Evolutionary conservation across 2,113 vertebrate genomes (phyloP), one percentile per base, ranked within the genome.

Genomic region (Pseudolaguvia tuberculata): DNA sequence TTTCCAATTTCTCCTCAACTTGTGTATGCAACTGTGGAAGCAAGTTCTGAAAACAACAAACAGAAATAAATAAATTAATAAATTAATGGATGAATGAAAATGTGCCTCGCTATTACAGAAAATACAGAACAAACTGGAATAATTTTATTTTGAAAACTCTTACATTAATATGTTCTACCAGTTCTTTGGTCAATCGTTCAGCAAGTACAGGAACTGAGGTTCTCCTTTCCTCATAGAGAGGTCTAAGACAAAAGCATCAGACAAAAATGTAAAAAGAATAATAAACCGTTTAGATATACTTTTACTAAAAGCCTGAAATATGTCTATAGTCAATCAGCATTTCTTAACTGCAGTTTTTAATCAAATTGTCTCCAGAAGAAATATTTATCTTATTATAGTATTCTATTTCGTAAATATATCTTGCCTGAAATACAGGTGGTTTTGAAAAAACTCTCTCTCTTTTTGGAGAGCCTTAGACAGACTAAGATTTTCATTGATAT

Each of bases 381-480:
- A n/a, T n/a, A n/a, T n/a, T n/a, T n/a, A n/a, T n/a, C n/a, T n/a
- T n/a, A n/a, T n/a, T n/a, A n/a, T n/a, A n/a, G n/a, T n/a, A n/a
- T n/a, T n/a, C n/a, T n/a, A n/a, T n/a, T n/a, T n/a, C n/a, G n/a
- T n/a, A n/a, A 72, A 45, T 61, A 59, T 61, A 14, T 20, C 56
- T 69, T 76, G 53, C 93, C 89, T 89, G 81, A 92, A 93, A 4
- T 91, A 2, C 2, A 66, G 5, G 61, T 92, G 84, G 0, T 57
- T 78, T 52, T 88, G 9, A 0, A 94, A 94, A 84, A 94, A 94
- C 12, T 0, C 0, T 48, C 15, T 83, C 78, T 94, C 93, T 1
- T 80, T 88, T 3, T 84, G 2, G 31, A 91, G 81, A 4, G 92
- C 91, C 72, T 85, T 1, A 0, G 82, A 6, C 83, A 93, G 81